Evolutionary conservation across 1,140 invertebrate species (phyloP).

Genomic region (Stenopsyche tienmushanensis): DNA sequence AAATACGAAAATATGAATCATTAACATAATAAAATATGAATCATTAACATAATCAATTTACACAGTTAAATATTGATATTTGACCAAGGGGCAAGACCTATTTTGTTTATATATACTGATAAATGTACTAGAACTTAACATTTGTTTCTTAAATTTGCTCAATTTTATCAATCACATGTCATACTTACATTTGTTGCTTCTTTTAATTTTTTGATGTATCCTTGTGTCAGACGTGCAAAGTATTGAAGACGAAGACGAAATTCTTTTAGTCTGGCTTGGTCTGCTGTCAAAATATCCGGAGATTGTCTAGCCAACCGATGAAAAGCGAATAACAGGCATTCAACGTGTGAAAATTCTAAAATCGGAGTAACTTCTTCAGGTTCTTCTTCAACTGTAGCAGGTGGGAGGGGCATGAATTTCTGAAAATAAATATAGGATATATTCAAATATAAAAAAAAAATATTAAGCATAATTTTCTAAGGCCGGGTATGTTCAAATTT

Average conservation of each 20-base stretch:
- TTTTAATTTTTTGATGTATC: slow-evolving; percentile 87
- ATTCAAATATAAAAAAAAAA: not conserved
- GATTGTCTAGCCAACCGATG: slow-evolving; percentile 83
- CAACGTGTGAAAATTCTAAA: slow-evolving; percentile 89
- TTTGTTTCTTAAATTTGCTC: no score
- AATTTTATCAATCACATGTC: no score
- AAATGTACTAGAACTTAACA: no score
- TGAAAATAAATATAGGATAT: slow-evolving; percentile 47
- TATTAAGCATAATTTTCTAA: not conserved
- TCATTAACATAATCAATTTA: no score
- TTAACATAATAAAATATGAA: no score
- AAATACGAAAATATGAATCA: no score
- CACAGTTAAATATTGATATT: no score
- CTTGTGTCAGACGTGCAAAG: slow-evolving; percentile 88
- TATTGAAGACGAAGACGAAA: slow-evolving; percentile 87
- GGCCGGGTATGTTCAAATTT: not conserved
- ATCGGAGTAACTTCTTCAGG: slow-evolving; percentile 65
- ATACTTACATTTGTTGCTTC: slow-evolving; percentile 71
- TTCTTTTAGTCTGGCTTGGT: slow-evolving; percentile 82
- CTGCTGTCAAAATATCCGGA: slow-evolving; percentile 71
- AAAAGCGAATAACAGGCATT: slow-evolving; percentile 88
- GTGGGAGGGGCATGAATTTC: slow-evolving; percentile 79
- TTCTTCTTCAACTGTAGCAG: slow-evolving; percentile 62
- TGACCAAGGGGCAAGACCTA: no score
- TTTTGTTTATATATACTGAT: no score